phyloP scores from a whole-genome alignment of 2,113 vertebrate genomes.

The Amphiprion ocellaris region DNA sequence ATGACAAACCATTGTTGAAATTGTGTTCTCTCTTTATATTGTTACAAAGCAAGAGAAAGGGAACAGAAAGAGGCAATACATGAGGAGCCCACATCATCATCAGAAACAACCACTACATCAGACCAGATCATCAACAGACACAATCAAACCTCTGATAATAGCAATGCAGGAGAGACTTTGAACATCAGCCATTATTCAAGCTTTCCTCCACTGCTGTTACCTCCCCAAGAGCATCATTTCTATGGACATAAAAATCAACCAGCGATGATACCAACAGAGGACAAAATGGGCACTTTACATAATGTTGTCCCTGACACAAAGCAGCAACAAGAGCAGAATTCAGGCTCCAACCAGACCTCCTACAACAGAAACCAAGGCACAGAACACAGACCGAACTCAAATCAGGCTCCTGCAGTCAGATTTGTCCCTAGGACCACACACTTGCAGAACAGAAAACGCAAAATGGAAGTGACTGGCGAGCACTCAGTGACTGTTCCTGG shows the following conservation, averaged over 20 bases:
- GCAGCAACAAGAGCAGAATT: slow-evolving; percentile 16
- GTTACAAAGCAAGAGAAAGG: slow-evolving; percentile 69
- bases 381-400: slow-evolving; percentile 9
- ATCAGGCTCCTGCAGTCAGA: slow-evolving; percentile 61
- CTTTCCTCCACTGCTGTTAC: slow-evolving; percentile 79
- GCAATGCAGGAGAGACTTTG: slow-evolving; percentile 29
- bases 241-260: slow-evolving; percentile 22
- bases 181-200: slow-evolving; percentile 50
- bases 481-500: slow-evolving; percentile 51
- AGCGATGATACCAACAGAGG: slow-evolving; percentile 63
- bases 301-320: slow-evolving; percentile 44
- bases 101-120: slow-evolving; percentile 18
- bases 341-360: slow-evolving; percentile 25
- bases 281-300: slow-evolving; percentile 84
- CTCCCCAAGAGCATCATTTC: slow-evolving; percentile 68
- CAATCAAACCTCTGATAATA: background rate
- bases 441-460: slow-evolving; percentile 91
- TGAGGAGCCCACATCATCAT: slow-evolving; percentile 30
- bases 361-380: slow-evolving; percentile 19
- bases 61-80: slow-evolving; percentile 29
- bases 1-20: background rate
- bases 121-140: background rate
- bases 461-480: slow-evolving; percentile 80
- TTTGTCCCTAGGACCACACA: slow-evolving; percentile 92
- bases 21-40: background rate